These are phyloP conservation scores for Malaclemys terrapin DNA, from an alignment of 2,113 vertebrate genomes.

Conservation along the genomic window DNA sequence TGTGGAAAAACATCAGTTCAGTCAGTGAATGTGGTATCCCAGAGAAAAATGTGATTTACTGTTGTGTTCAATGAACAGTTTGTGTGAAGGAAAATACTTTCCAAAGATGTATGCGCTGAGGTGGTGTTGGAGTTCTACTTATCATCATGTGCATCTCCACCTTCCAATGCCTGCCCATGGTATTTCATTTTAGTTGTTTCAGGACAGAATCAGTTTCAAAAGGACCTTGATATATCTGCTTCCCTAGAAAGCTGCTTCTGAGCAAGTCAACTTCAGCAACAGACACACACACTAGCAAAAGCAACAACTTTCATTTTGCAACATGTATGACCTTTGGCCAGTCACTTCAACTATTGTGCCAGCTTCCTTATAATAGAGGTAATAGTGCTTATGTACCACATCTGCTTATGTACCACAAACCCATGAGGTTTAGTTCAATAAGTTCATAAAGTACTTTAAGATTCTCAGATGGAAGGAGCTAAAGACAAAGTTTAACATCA, in stretches of 20 bases:
- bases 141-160: neutral
- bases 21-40: neutral
- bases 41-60: neutral
- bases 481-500: neutral
- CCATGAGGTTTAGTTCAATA: neutral
- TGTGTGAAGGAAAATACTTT: neutral
- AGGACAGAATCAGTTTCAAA: neutral
- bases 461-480: neutral
- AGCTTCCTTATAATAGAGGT: neutral
- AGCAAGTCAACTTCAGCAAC: neutral
- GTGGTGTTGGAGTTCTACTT: conserved; percentile 12
- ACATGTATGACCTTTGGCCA: neutral
- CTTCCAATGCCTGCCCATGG: neutral
- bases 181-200: neutral
- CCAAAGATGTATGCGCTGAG: neutral
- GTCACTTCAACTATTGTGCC: neutral
- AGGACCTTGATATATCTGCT: neutral
- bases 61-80: neutral
- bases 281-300: neutral
- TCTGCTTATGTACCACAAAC: neutral
- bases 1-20: conserved; percentile 7
- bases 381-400: neutral
- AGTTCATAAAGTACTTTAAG: neutral
- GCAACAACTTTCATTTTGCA: neutral
- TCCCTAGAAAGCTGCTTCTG: conserved; percentile 9